Evolutionary conservation across 2,113 vertebrate genomes (phyloP).

Genomic region (Oncorhynchus tshawytscha): DNA sequence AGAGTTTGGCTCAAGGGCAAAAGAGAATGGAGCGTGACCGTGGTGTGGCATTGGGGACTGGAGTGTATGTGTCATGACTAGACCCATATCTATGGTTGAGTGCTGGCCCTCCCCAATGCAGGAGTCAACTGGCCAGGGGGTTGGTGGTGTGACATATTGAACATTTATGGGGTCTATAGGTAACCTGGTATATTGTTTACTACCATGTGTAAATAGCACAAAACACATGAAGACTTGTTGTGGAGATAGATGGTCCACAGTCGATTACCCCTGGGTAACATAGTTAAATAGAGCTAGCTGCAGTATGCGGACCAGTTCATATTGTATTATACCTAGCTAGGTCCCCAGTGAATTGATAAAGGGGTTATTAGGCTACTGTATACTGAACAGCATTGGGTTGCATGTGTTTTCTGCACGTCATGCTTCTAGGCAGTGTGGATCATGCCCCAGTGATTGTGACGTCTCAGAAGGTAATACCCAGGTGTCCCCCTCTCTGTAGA

Average conservation of each 20-base stretch:
- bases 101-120: not conserved
- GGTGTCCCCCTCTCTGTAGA: constrained; percentile 25
- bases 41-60: constrained; percentile 48
- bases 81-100: no score
- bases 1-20: constrained; percentile 64
- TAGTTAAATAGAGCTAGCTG: constrained; percentile 49
- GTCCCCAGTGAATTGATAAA: constrained; percentile 44
- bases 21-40: constrained; percentile 39
- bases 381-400: constrained; percentile 35
- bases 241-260: constrained; percentile 33
- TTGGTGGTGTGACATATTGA: constrained; percentile 9
- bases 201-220: no score
- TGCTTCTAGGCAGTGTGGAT: constrained; percentile 15
- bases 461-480: constrained; percentile 55
- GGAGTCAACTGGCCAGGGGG: constrained; percentile 45
- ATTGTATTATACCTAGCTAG: constrained; percentile 27
- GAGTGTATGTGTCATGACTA: not conserved
- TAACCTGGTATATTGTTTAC: no score
- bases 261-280: constrained; percentile 34
- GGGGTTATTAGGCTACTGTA: constrained; percentile 43
- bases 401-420: constrained; percentile 48
- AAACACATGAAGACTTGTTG: constrained; percentile 39
- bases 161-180: constrained; percentile 32
- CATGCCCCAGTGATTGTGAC: constrained; percentile 50
- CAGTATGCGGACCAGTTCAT: constrained; percentile 22